These are phyloP conservation scores for Cheilosia impressa DNA, from an alignment of 2,888 invertebrate species.

Conservation along the genomic window DNA sequence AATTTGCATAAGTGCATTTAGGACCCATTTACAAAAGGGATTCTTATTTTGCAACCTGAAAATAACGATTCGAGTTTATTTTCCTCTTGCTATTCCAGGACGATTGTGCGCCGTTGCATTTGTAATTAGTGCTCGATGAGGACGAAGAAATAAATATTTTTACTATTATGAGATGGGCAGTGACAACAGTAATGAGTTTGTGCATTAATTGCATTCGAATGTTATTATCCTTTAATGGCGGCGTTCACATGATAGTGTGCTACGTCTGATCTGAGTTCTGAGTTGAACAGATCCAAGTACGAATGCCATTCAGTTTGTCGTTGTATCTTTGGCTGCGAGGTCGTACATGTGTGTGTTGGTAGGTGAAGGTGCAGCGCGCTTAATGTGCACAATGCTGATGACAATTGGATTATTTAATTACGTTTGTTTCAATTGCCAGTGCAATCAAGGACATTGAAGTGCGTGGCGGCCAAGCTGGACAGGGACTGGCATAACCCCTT, in stretches of 20 bases:
- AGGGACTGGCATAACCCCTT: conserved; percentile 23
- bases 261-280: conserved; percentile 40
- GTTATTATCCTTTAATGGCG: conserved; percentile 53
- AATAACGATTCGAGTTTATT: conserved; percentile 30
- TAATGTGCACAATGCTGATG: conserved; percentile 67
- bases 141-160: conserved; percentile 19
- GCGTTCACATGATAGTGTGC: background rate
- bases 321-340: background rate
- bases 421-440: conserved; percentile 69
- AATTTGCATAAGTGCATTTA: conserved; percentile 65
- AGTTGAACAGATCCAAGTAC: conserved; percentile 17
- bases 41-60: conserved; percentile 24
- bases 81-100: background rate
- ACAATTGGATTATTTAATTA: conserved; percentile 74
- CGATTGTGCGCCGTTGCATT: conserved; percentile 1
- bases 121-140: conserved; percentile 43
- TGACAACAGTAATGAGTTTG: conserved; percentile 57
- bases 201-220: conserved; percentile 67
- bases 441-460: conserved; percentile 73
- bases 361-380: conserved; percentile 52
- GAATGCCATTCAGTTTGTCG: conserved; percentile 6
- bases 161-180: conserved; percentile 12
- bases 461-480: background rate
- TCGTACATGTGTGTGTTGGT: background rate
- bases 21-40: conserved; percentile 43